A percentile compares a stretch with the other conserved stretches of the same genome.
These are phyloP conservation scores for Villa cingulata DNA, from an alignment of 2,888 invertebrate genomes.

Conservation along the genomic window DNA sequence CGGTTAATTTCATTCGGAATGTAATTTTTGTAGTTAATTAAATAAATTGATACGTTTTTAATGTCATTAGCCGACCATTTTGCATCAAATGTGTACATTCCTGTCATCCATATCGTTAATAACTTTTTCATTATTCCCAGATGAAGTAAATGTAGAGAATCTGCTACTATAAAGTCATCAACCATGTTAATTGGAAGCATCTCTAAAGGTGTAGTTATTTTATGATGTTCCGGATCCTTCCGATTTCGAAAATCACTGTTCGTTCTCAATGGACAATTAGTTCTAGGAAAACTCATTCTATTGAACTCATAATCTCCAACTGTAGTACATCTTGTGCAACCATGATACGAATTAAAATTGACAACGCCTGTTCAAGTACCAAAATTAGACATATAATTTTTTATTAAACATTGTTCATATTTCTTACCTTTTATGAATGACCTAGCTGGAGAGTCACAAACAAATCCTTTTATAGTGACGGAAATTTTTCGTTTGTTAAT, in stretches of 20 bases:
- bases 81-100: not conserved
- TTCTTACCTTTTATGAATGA: no score
- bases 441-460: no score
- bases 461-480: no score
- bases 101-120: not conserved
- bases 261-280: not conserved
- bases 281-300: no score
- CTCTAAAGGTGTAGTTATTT: not conserved
- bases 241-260: not conserved
- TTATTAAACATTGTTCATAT: no score
- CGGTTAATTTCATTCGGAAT: not conserved
- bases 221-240: not conserved
- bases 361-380: no score
- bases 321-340: no score
- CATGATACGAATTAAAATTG: no score
- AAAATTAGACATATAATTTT: no score
- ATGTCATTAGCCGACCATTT: not conserved
- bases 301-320: no score
- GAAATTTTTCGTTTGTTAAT: no score
- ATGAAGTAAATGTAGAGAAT: not conserved
- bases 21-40: not conserved
- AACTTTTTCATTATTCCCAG: not conserved
- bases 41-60: not conserved
- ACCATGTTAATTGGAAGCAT: conserved; percentile 1
- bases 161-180: not conserved